Evolutionary conservation across 1,140 invertebrate species (phyloP), one percentile per base, ranked within the genome.

Genomic region (Bombus sylvicola): DNA sequence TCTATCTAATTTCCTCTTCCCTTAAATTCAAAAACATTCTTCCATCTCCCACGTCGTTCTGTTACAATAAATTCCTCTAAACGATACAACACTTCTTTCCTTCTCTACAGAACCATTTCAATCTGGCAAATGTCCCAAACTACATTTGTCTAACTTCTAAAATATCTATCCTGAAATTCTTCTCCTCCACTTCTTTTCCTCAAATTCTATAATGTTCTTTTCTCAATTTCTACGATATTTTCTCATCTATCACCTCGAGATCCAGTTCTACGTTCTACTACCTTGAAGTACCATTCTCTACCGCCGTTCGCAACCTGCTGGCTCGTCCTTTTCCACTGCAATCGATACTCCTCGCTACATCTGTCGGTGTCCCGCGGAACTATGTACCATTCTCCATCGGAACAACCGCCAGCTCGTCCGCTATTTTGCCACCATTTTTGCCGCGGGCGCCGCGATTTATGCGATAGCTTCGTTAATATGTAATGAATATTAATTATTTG

Each of bases 401-500:
- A 34, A 34, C 39, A 62, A 66, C 71, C 81, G 75, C 62, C 37
- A 83, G 85, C 89, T 91, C 92, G 83, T 78, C 84, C 81, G 88
- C 93, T 92, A 91, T 88, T 89, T 80, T 88, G 62, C 72, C 83
- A 78, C 84, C 83, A 83, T 85, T 91, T 88, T 92, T 92, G 86
- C 88, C 86, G 88, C 89, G 87, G 83, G 86, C 83, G 18, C 75
- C 83, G 76, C 91, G 94, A 95, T 94, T 94, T 94, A 94, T 94
- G 89, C 92, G 92, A 94, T 94, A 89, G 93, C 93, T 94, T 93
- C 92, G 94, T 94, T 94, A 94, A 94, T 94, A 94, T 92, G 92
- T 94, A 93, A 95, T 95, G 94, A 95, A 95, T 95, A 95, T 95
- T 95, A 95, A 95, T 95, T 95, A 94, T 94, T 94, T 93, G 91